These are phyloP conservation scores for Atrichornis clamosus DNA, from an alignment of 2,113 vertebrate genomes.

Conservation along the genomic window DNA sequence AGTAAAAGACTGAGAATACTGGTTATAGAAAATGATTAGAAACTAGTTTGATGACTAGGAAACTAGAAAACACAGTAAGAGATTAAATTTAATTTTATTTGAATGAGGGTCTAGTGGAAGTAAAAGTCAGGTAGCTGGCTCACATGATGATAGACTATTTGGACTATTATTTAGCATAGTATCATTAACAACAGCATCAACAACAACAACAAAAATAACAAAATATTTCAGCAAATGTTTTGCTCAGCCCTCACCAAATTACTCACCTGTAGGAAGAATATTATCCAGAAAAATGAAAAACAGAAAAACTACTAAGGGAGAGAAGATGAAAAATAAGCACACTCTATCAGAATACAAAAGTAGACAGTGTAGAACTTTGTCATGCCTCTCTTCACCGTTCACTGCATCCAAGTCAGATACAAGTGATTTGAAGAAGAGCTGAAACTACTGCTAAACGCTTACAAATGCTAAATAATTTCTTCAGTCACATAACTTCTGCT, in stretches of 20 bases:
- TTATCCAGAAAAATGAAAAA: background rate
- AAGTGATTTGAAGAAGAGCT: background rate
- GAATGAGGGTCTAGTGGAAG: background rate
- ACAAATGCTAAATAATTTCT: background rate
- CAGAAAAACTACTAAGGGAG: background rate
- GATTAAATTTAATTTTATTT: background rate
- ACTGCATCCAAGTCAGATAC: background rate
- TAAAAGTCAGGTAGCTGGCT: background rate
- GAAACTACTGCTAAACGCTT: background rate
- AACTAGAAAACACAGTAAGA: background rate
- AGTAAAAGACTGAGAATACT: background rate
- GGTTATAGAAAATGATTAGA: background rate
- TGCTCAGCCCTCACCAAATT: background rate
- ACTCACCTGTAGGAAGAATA: background rate
- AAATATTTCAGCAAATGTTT: background rate
- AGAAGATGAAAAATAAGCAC: background rate
- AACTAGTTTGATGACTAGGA: background rate
- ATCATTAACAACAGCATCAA: background rate
- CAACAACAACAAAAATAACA: background rate
- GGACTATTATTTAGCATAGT: background rate
- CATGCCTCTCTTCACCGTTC: background rate
- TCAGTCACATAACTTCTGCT: background rate
- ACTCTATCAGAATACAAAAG: background rate
- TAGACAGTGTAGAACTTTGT: background rate
- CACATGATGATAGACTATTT: background rate